Evolutionary conservation across 1,140 invertebrate species (phyloP), one percentile per base, ranked within the genome.

Genomic region (Lasaia peninsularis): DNA sequence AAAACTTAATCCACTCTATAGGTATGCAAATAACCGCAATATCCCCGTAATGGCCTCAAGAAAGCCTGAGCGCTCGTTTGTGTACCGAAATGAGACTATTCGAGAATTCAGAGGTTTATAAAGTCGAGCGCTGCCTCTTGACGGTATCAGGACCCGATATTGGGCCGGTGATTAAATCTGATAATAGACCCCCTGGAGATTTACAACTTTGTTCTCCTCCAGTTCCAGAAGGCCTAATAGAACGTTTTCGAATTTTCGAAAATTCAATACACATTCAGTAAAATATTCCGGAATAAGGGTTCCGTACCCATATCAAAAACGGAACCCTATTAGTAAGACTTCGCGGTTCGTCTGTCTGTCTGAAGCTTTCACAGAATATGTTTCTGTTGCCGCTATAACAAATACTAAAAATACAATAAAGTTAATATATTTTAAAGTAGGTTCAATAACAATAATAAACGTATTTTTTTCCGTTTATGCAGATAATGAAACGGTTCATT

Each of bases 1-100:
- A 48, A 48, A 48, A 48, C 40, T 48, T 48, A 48, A 48, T 48
- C 40, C 40, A 48, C 40, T 44, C 37, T 44, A 44, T 44, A 44
- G 37, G 40, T 48, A 48, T 48, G 40, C 40, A 48, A 48, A 48
- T 48, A 21, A 48, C 40, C 40, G 40, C 40, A 48, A 48, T 48
- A 48, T 48, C 40, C 40, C 40, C 10, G 40, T 48, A 48, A 48
- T 48, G 40, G 40, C 6, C 40, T 48, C 40, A 48, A 48, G 40
- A 48, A 48, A 48, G 40, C 40, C 40, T 21, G 40, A 48, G 40
- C 40, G 40, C 40, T 48, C 40, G 40, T 48, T 48, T 20, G 40
- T 48, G 40, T 48, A 48, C 40, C 40, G 18, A 48, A 48, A 48
- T 48, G 40, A 48, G 40, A 48, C 40, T 48, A 48, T 48, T 48